phyloP scores from a whole-genome alignment of 1,140 invertebrate genomes.

The Danaus plexippus region DNA sequence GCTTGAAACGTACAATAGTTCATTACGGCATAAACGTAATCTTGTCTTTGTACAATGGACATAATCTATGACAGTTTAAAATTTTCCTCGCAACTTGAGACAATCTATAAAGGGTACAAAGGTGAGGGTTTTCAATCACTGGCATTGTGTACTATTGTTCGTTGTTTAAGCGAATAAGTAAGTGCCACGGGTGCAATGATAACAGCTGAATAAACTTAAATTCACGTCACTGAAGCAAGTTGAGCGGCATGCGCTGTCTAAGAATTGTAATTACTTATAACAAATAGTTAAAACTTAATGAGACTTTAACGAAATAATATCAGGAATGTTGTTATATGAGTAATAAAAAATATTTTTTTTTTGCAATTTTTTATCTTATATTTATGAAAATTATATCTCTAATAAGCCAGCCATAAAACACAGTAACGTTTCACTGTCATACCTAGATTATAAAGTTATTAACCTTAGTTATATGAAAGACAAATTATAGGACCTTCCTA shows the following conservation, averaged over 20 bases:
- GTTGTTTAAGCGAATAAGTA: conserved; percentile 31
- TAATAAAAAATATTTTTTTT: no score
- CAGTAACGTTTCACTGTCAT: no score
- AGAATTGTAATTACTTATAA: neutral
- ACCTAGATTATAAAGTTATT: no score
- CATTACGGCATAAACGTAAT: no score
- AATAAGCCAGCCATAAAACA: no score
- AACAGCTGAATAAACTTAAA: conserved; percentile 11
- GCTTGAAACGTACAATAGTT: no score
- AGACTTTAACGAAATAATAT: no score
- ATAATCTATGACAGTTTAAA: conserved; percentile 25
- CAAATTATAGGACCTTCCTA: no score
- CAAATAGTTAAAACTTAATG: neutral
- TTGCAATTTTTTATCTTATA: no score
- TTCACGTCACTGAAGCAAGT: conserved; percentile 6
- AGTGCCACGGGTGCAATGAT: conserved; percentile 25
- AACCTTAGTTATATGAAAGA: no score
- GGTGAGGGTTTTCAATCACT: conserved; percentile 26
- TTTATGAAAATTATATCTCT: no score
- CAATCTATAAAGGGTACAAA: conserved; percentile 32
- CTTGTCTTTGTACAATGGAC: conserved; percentile 10
- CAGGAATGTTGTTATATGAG: no score
- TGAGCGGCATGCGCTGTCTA: neutral
- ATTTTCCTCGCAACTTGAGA: conserved; percentile 25
- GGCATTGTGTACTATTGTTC: conserved; percentile 28